Percentiles rank a stretch among this genome's conserved stretches.
Evolutionary conservation across 2,888 invertebrate genomes (phyloP).

Genomic region (Notocelia uddmanniana): DNA sequence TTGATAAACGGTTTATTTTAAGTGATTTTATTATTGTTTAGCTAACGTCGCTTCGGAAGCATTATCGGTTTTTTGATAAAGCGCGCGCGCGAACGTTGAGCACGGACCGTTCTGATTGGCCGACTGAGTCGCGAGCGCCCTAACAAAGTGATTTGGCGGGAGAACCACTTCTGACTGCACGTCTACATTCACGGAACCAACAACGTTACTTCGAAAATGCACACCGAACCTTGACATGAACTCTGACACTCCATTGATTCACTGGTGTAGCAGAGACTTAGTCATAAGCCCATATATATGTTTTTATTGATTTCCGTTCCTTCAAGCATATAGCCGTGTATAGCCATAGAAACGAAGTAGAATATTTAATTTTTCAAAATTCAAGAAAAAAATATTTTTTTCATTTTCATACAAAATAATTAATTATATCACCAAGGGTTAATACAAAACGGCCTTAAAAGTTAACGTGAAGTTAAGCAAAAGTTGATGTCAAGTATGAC

Average conservation of each 20-base stretch:
- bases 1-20: constrained; percentile 64
- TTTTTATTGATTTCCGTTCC: too few relatives aligned
- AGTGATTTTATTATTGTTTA: constrained; percentile 73
- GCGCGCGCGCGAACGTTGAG: constrained; percentile 73
- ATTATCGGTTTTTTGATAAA: constrained; percentile 76
- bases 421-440: too few relatives aligned
- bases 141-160: constrained; percentile 68
- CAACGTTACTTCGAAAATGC: background rate
- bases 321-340: too few relatives aligned
- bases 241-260: background rate
- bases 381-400: too few relatives aligned
- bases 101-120: constrained; percentile 79
- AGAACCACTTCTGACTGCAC: constrained; percentile 64
- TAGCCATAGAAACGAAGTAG: too few relatives aligned
- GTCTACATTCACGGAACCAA: constrained; percentile 48
- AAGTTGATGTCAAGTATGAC: too few relatives aligned
- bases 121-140: constrained; percentile 58
- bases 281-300: too few relatives aligned
- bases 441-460: too few relatives aligned
- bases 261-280: too few relatives aligned
- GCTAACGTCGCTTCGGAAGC: constrained; percentile 58
- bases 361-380: too few relatives aligned
- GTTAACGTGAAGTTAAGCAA: too few relatives aligned
- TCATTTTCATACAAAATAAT: too few relatives aligned
- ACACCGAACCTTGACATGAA: background rate